Base-by-base conservation (phyloP, 2,113 vertebrate species). In the Phrynocephalus versicolor region DNA sequence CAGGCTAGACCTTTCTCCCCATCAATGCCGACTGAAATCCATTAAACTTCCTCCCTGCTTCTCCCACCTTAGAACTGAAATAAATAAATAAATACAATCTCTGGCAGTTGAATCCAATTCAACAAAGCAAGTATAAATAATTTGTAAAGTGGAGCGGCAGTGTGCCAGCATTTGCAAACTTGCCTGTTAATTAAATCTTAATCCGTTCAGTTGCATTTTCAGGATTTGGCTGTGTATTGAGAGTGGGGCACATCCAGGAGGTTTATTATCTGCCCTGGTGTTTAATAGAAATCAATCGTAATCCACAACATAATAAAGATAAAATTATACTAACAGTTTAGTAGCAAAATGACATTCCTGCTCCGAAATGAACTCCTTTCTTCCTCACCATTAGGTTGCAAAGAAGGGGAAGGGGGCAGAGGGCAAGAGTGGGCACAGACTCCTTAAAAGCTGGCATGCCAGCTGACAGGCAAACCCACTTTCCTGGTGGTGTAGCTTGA, bases 301-400 rank as follows among this genome's bases (percentile, higher is more conserved):
- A 95, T 94, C 93, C 93, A 55, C 91, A 65, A 89, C 92, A 90
- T 90, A 91, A 95, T 93, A 91, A 92, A 92, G 90, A 94, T 91
- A 92, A 94, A 92, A 93, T 94, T 94, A 94, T 92, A 93, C 92
- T 95, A 94, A 95, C 94, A 92, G 88, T 90, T 94, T 94, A 94
- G 91, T 93, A 94, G 93, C 93, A 90, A 94, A 92, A 93, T 89
- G 91, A 93, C 90, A 91, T 92, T 93, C 90, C 90, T 93, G 85
- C 89, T 91, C 89, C 90, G 89, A 89, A 91, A 83, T 88, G 92
- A 93, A 89, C 89, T 82, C 81, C 70, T 80, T 88, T 9, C 65
- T n/a, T 57, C n/a, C 39, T 86, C n/a, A 39, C 23, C 27, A 27
- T 16, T 70, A 55, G n/a, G 62, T 19, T 16, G 25, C 21, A 18